phyloP scores from a whole-genome alignment of 2,888 invertebrate genomes.

The Acanthococcus lagerstroemiae region DNA sequence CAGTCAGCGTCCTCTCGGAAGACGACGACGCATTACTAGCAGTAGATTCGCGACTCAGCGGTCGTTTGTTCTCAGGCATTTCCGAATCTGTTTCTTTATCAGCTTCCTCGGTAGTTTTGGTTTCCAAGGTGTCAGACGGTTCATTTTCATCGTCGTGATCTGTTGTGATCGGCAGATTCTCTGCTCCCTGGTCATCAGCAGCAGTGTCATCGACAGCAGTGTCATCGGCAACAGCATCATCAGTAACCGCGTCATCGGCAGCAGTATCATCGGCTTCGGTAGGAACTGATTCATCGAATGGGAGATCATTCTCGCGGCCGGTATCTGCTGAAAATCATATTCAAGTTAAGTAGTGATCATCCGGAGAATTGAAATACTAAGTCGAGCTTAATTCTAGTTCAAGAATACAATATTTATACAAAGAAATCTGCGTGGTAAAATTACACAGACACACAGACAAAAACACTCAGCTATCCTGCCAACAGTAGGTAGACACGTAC shows the following conservation, averaged over 20 bases:
- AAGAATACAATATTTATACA: too few species aligned
- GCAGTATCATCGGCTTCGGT: neutral
- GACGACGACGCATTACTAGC: conserved; percentile 12
- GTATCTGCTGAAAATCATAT: neutral
- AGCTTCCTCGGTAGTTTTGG: neutral
- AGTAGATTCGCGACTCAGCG: conserved; percentile 4
- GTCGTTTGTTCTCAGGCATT: neutral
- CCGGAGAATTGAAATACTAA: too few species aligned
- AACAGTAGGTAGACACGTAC: too few species aligned
- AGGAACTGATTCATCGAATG: neutral
- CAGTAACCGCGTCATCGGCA: conserved; percentile 4
- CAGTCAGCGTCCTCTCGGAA: conserved; percentile 5
- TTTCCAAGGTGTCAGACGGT: neutral
- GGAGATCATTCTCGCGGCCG: neutral
- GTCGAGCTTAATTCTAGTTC: too few species aligned
- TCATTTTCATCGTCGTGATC: neutral
- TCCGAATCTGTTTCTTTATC: conserved; percentile 18
- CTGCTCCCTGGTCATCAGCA: conserved; percentile 4
- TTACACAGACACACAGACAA: too few species aligned
- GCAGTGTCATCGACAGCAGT: neutral
- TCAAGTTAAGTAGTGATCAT: too few species aligned
- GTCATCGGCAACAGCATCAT: neutral
- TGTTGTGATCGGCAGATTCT: conserved; percentile 7
- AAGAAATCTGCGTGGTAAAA: too few species aligned
- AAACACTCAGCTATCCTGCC: too few species aligned